Evolutionary conservation across 1,140 invertebrate species (phyloP).

Genomic region (Microplitis demolitor): DNA sequence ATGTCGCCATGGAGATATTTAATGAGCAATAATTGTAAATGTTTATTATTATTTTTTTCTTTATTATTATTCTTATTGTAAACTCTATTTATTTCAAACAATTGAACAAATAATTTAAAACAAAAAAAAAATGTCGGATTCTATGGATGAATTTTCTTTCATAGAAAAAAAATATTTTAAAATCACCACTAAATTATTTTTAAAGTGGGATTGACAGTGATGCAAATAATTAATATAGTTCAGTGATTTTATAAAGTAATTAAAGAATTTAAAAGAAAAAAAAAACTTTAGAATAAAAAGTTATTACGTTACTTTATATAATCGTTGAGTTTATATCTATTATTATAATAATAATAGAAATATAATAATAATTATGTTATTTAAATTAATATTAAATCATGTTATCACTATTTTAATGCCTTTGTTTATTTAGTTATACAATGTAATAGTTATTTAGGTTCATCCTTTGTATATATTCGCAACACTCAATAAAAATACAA

Average conservation of each 20-base stretch:
- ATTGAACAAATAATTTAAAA: constrained; percentile 35
- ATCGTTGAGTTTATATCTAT: constrained; percentile 14
- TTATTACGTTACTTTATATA: not conserved
- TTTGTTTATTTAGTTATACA: constrained; percentile 62
- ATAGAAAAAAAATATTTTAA: not conserved
- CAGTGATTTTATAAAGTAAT: too few relatives aligned
- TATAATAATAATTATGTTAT: constrained; percentile 57
- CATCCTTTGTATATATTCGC: constrained; percentile 60
- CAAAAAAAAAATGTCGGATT: constrained; percentile 1
- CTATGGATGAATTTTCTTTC: not conserved
- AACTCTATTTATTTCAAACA: not conserved
- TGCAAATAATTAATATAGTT: not conserved
- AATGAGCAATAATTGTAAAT: constrained; percentile 10
- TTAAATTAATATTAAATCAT: constrained; percentile 59
- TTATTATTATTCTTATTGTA: too few relatives aligned
- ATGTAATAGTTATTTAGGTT: constrained; percentile 58
- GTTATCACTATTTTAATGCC: constrained; percentile 54
- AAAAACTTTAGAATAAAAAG: not conserved
- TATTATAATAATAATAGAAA: constrained; percentile 19
- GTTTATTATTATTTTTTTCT: not conserved
- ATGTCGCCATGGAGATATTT: not conserved
- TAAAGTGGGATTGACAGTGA: too few relatives aligned
- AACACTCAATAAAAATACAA: constrained; percentile 58
- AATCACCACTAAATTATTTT: not conserved
- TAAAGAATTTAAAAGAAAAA: too few relatives aligned